Conservation (phyloP, 2,113 vertebrate species). For the Tetrax tetrax region DNA sequence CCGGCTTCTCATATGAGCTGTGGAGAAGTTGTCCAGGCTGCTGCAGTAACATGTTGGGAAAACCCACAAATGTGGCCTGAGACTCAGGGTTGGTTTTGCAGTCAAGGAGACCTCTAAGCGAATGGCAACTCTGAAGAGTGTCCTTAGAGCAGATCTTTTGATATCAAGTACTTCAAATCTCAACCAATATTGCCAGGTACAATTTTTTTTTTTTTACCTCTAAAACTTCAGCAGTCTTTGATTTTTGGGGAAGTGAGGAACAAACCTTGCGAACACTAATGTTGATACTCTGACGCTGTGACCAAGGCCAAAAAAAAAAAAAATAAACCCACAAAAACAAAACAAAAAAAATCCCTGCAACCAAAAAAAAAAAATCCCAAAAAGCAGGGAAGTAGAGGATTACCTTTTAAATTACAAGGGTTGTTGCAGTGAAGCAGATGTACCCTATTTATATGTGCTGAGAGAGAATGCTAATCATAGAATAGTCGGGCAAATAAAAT, state of each 20-base stretch:
- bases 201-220: neutral
- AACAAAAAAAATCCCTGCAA: neutral
- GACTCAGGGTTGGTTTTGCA: neutral
- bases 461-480: neutral
- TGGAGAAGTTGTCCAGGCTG: neutral
- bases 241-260: neutral
- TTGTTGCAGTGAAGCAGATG: neutral
- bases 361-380: neutral
- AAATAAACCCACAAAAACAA: too few species aligned
- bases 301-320: neutral
- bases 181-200: neutral
- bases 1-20: neutral
- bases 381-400: neutral
- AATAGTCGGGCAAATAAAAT: neutral
- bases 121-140: neutral
- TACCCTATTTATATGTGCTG: neutral
- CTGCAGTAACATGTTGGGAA: accelerated
- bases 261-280: neutral
- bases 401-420: neutral
- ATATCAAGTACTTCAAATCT: neutral
- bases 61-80: neutral
- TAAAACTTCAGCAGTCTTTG: neutral
- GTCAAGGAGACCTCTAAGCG: neutral
- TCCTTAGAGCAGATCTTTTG: neutral
- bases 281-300: neutral